These are phyloP conservation scores for Drosophila anomalata DNA, from an alignment of 2,888 invertebrate genomes.

Conservation along the genomic window DNA sequence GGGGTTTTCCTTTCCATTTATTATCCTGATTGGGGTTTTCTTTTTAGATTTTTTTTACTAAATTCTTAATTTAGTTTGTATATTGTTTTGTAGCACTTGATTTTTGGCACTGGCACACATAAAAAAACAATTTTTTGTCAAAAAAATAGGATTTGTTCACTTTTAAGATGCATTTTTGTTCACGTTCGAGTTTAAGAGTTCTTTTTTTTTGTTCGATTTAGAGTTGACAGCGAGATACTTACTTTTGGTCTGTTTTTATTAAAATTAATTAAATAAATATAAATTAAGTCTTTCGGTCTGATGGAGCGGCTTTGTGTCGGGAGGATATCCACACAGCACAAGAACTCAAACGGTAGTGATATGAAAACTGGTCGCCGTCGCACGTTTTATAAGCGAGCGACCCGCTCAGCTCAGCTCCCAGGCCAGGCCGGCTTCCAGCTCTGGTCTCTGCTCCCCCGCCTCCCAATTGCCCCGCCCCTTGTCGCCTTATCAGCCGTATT, in stretches of 20 bases:
- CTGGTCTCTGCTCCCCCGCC: slow-evolving; percentile 4
- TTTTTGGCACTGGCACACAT: slow-evolving; percentile 23
- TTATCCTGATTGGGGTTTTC: neutral
- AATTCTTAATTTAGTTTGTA: neutral
- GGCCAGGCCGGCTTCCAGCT: slow-evolving; percentile 14
- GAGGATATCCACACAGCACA: slow-evolving; percentile 81
- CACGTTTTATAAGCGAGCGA: slow-evolving; percentile 81
- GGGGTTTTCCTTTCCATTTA: neutral
- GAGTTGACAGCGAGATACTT: slow-evolving; percentile 58
- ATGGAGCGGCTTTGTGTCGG: slow-evolving; percentile 62
- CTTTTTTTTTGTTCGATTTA: neutral
- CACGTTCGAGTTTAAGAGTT: slow-evolving; percentile 6
- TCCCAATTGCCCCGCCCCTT: slow-evolving; percentile 31
- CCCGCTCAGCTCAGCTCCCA: slow-evolving; percentile 24
- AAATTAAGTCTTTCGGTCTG: slow-evolving; percentile 82
- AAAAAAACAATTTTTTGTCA: slow-evolving; percentile 41
- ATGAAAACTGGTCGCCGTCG: slow-evolving; percentile 82
- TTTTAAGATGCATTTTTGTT: slow-evolving; percentile 32
- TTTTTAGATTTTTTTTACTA: neutral
- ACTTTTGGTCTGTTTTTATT: slow-evolving; percentile 82
- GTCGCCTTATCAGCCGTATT: slow-evolving; percentile 72
- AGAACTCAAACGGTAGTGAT: slow-evolving; percentile 84
- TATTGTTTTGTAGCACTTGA: neutral
- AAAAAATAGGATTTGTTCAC: slow-evolving; percentile 43
- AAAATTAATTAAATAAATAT: slow-evolving; percentile 83